Conservation (phyloP, 2,113 vertebrate genomes). For the Notothenia rossii region DNA sequence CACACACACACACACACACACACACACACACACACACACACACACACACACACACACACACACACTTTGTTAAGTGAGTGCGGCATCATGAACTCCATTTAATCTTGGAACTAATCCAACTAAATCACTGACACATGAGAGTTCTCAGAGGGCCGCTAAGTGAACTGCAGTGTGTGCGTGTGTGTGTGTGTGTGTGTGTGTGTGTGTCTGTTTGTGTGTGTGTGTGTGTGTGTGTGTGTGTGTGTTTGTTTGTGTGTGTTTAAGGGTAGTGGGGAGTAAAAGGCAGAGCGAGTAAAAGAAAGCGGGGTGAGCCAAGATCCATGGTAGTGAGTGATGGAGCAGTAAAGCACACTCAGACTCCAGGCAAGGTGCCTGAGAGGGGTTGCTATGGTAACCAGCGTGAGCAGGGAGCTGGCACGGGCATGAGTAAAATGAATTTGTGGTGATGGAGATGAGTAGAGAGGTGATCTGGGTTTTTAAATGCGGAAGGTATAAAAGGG, state of each 20-base stretch:
- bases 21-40: slow-evolving; percentile 4
- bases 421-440: slow-evolving; percentile 66
- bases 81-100: slow-evolving; percentile 57
- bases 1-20: background rate
- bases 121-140: slow-evolving; percentile 62
- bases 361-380: slow-evolving; percentile 67
- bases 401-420: slow-evolving; percentile 62
- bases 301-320: slow-evolving; percentile 63
- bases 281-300: slow-evolving; percentile 62
- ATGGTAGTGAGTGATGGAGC: slow-evolving; percentile 72
- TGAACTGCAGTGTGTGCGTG: slow-evolving; percentile 27
- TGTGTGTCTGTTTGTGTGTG: slow-evolving; percentile 31
- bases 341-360: slow-evolving; percentile 71
- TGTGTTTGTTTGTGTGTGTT: slow-evolving; percentile 47
- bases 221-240: slow-evolving; percentile 42
- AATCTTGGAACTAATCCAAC: slow-evolving; percentile 58
- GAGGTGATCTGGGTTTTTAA: slow-evolving; percentile 27
- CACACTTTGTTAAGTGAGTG: slow-evolving; percentile 36
- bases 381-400: slow-evolving; percentile 70
- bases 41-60: slow-evolving; percentile 1
- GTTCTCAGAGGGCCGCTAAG: slow-evolving; percentile 53
- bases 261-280: slow-evolving; percentile 50
- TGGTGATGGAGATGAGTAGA: slow-evolving; percentile 37
- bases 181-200: no score
- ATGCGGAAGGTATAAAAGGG: slow-evolving; percentile 20